These are phyloP conservation scores for Tapirus terrestris DNA, from an alignment of 2,113 vertebrate species.

Conservation along the genomic window DNA sequence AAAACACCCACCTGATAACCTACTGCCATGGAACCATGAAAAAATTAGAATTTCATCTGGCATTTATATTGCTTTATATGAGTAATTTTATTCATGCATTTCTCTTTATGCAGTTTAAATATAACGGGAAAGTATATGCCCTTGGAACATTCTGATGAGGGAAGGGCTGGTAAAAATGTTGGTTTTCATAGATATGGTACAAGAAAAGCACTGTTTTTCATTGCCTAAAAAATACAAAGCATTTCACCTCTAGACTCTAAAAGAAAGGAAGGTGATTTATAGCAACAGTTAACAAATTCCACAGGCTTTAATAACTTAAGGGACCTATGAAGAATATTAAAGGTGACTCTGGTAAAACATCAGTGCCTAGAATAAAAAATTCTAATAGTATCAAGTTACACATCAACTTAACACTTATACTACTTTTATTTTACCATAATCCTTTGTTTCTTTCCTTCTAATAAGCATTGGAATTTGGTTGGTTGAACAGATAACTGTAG, in stretches of 20 bases:
- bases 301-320: neutral
- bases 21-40: neutral
- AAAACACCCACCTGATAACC: neutral
- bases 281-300: neutral
- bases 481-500: conserved; percentile 91
- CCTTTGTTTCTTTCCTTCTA: conserved; percentile 94
- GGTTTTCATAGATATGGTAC: neutral
- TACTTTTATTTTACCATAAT: conserved; percentile 90
- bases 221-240: neutral
- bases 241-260: neutral
- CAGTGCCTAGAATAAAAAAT: neutral
- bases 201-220: neutral
- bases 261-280: neutral
- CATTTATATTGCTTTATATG: neutral
- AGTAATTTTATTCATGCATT: neutral
- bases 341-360: neutral
- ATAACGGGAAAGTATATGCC: neutral
- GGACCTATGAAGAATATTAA: neutral
- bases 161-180: neutral
- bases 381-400: neutral
- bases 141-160: neutral
- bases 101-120: neutral
- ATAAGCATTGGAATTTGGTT: conserved; percentile 94
- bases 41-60: conserved; percentile 45
- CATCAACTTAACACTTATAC: neutral